A percentile compares a stretch with the other conserved stretches of the same genome.
Evolutionary conservation across 2,888 invertebrate species (phyloP).

Genomic region (Lasioglossum vierecki): DNA sequence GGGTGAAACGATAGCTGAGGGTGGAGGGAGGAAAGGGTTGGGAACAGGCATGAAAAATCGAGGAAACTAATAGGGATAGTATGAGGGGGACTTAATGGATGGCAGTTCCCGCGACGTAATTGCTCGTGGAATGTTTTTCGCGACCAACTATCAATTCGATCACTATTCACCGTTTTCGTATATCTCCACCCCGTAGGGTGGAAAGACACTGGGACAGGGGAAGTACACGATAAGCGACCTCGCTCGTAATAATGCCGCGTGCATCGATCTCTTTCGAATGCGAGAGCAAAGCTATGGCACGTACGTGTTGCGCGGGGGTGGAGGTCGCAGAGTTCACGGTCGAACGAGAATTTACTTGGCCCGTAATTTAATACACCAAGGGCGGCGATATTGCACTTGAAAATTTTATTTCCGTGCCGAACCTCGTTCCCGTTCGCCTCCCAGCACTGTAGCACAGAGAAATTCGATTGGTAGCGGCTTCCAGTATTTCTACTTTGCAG

Average conservation of each 20-base stretch:
- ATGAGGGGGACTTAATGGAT: constrained; percentile 60
- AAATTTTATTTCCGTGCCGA: neutral
- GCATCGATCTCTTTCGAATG: neutral
- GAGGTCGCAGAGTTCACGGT: neutral
- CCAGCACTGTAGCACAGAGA: neutral
- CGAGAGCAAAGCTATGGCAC: neutral
- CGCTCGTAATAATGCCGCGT: neutral
- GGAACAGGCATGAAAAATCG: constrained; percentile 11
- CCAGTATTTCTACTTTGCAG: neutral
- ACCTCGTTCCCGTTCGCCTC: neutral
- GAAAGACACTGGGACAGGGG: neutral
- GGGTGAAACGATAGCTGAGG: constrained; percentile 29
- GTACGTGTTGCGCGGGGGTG: neutral
- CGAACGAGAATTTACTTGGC: neutral
- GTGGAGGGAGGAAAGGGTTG: neutral
- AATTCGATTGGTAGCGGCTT: neutral
- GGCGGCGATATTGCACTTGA: neutral
- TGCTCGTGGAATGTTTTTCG: constrained; percentile 55
- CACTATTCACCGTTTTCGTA: constrained; percentile 41
- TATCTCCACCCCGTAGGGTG: constrained; percentile 15
- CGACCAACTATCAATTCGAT: constrained; percentile 47
- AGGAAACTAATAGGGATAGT: constrained; percentile 50
- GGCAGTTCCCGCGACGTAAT: constrained; percentile 65
- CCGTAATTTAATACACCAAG: neutral
- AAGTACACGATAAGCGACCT: neutral